Percentiles rank a stretch among this genome's conserved stretches.
Evolutionary conservation across 1,140 invertebrate species (phyloP).

Genomic region (Lineus longissimus): DNA sequence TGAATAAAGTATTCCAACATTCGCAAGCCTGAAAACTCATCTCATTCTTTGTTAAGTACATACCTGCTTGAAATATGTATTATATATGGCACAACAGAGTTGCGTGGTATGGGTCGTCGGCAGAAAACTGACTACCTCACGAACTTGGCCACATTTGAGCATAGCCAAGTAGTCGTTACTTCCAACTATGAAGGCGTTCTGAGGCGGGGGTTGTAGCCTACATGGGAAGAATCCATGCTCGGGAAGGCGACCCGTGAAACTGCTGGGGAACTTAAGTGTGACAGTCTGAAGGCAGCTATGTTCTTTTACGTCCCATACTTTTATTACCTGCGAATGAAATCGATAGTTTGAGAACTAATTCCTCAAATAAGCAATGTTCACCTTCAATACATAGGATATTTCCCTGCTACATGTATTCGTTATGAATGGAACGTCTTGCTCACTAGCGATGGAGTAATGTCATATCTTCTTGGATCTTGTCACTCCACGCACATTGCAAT

Average conservation of each 20-base stretch:
- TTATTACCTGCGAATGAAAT: slow-evolving; percentile 38
- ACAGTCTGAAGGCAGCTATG: slow-evolving; percentile 51
- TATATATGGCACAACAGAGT: slow-evolving; percentile 50
- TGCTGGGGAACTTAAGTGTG: slow-evolving; percentile 48
- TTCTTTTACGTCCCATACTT: slow-evolving; percentile 53
- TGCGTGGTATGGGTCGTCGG: slow-evolving; percentile 45
- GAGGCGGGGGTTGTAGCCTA: slow-evolving; percentile 35
- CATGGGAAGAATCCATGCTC: slow-evolving; percentile 51
- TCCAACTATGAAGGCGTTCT: slow-evolving; percentile 42
- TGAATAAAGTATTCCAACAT: no score
- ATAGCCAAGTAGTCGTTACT: slow-evolving; percentile 52
- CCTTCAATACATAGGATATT: no score
- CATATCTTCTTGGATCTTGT: no score
- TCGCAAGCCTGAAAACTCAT: no score
- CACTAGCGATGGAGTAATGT: no score
- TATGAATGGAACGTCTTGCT: no score
- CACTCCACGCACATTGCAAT: no score
- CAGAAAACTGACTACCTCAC: slow-evolving; percentile 16
- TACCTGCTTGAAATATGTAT: slow-evolving; percentile 50
- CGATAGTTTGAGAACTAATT: not conserved
- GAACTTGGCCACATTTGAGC: slow-evolving; percentile 40
- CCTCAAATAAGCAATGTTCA: no score
- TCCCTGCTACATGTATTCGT: no score
- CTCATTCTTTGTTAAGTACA: no score
- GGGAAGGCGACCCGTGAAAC: slow-evolving; percentile 48